Evolutionary conservation across 1,140 invertebrate genomes (phyloP).

Genomic region (Batillaria attramentaria): DNA sequence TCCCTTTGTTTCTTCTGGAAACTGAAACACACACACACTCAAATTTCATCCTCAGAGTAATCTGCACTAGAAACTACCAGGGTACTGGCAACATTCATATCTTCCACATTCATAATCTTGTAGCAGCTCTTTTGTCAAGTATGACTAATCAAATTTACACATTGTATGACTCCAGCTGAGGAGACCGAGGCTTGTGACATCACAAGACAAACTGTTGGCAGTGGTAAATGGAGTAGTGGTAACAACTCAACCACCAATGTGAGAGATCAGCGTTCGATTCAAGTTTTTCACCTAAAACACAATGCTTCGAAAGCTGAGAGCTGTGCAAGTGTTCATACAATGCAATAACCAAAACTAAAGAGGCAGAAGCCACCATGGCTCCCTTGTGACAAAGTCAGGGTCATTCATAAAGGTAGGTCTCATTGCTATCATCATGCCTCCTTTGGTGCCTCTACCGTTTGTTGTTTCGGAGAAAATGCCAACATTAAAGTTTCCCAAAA

Average conservation of each 20-base stretch:
- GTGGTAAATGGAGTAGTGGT: too few relatives aligned
- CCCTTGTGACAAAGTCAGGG: too few relatives aligned
- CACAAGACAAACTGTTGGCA: not conserved
- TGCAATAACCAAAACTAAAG: too few relatives aligned
- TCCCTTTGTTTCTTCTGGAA: slow-evolving; percentile 68
- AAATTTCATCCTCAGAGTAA: not conserved
- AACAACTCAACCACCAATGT: not conserved
- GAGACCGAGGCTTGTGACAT: not conserved
- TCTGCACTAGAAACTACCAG: not conserved
- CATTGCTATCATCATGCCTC: too few relatives aligned
- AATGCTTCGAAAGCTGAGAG: too few relatives aligned
- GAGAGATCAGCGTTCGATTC: not conserved
- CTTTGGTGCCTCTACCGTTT: too few relatives aligned
- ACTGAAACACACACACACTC: slow-evolving; percentile 54
- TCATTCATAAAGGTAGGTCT: too few relatives aligned
- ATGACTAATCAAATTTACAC: not conserved
- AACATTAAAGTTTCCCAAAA: too few relatives aligned
- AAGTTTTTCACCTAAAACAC: too few relatives aligned
- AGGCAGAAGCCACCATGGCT: too few relatives aligned
- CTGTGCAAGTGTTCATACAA: too few relatives aligned
- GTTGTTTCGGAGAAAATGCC: too few relatives aligned
- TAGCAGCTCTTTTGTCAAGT: not conserved
- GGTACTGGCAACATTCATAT: not conserved
- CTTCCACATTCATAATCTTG: not conserved
- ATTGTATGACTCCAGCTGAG: not conserved